Percentiles rank a stretch among this genome's conserved stretches.
These are phyloP conservation scores for Motacilla alba DNA, from an alignment of 2,113 vertebrate genomes.

Conservation along the genomic window DNA sequence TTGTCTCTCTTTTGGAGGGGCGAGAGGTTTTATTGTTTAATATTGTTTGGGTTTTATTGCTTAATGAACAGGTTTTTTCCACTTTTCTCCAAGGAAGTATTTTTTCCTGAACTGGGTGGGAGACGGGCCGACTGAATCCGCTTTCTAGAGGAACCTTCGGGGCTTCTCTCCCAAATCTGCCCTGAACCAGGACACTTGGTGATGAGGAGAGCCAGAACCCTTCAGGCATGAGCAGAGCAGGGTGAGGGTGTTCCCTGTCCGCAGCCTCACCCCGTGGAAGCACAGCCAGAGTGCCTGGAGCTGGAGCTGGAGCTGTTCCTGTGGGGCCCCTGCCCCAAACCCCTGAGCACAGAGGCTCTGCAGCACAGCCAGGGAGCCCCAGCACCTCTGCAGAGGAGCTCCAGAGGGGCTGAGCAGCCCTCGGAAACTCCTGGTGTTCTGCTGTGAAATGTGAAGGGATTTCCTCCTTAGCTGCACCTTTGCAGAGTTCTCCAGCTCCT, in stretches of 20 bases:
- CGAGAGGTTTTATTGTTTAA: too few relatives aligned
- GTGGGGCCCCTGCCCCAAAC: background rate
- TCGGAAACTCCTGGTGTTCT: background rate
- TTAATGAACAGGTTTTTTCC: too few relatives aligned
- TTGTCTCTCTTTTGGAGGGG: too few relatives aligned
- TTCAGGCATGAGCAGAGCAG: background rate
- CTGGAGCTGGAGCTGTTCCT: background rate
- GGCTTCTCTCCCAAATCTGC: too few relatives aligned
- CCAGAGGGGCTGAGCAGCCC: background rate
- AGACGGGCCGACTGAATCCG: too few relatives aligned
- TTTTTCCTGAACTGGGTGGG: too few relatives aligned
- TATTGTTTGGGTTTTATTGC: too few relatives aligned
- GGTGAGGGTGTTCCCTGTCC: background rate
- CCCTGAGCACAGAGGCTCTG: too few relatives aligned
- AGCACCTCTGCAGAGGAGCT: background rate
- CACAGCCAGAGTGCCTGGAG: background rate
- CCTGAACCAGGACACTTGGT: too few relatives aligned
- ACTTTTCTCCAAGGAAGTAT: too few relatives aligned
- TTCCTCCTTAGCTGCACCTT: background rate
- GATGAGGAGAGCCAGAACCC: background rate
- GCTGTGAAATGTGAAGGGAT: background rate
- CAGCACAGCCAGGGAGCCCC: fast-evolving
- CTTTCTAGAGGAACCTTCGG: too few relatives aligned
- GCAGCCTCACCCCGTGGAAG: background rate
- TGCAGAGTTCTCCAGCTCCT: background rate